These are phyloP conservation scores for Dolichallabes microphthalmus DNA, from an alignment of 2,113 vertebrate species.

Conservation along the genomic window DNA sequence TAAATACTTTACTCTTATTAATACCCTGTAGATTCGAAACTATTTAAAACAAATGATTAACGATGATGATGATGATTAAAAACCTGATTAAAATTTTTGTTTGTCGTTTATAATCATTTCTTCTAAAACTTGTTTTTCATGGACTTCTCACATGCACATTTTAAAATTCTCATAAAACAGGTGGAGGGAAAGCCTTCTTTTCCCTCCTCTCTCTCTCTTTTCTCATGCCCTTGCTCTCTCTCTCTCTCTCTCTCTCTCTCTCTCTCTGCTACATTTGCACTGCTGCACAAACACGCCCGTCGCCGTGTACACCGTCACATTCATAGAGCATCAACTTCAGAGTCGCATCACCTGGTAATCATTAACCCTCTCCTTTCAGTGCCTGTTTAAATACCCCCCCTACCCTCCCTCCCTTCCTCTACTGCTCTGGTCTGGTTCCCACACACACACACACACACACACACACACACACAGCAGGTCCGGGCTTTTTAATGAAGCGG, in stretches of 20 bases:
- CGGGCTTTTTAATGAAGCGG: conserved; percentile 11
- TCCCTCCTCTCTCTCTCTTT: neutral
- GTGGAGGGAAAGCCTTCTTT: neutral
- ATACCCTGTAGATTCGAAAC: neutral
- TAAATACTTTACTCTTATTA: neutral
- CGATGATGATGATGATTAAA: neutral
- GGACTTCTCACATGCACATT: neutral
- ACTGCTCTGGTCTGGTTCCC: conserved; percentile 32
- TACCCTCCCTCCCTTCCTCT: conserved; percentile 6
- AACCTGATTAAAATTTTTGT: neutral
- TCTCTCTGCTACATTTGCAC: conserved; percentile 12
- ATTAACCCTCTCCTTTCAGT: conserved; percentile 63
- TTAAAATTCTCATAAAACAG: neutral
- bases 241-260: neutral
- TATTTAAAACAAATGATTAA: neutral
- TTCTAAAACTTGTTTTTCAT: neutral
- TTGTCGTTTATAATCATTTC: neutral
- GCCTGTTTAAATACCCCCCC: conserved; percentile 61
- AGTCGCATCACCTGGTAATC: conserved; percentile 62
- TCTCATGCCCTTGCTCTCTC: neutral
- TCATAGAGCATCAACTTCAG: conserved; percentile 10
- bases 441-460: conserved; percentile 38
- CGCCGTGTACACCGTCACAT: neutral
- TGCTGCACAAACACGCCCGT: neutral
- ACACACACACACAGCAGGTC: conserved; percentile 18